A percentile compares a stretch with the other conserved stretches of the same genome.
Conservation (phyloP, 2,888 invertebrate species). For the Gasteruption jaculator region DNA sequence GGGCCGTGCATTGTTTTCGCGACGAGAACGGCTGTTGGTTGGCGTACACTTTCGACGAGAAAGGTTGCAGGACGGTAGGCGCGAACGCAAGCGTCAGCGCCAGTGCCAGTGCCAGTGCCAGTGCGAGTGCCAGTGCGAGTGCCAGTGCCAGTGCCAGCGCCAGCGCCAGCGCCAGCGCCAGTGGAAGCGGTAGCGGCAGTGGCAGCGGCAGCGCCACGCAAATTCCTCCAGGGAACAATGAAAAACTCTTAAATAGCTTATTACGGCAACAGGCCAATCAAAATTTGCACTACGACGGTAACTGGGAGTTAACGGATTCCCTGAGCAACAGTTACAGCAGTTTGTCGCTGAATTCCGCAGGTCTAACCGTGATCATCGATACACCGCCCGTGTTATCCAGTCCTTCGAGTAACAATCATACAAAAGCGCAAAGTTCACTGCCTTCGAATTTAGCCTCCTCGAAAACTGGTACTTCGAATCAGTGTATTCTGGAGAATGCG, state of each 20-base stretch:
- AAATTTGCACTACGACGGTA: constrained; percentile 32
- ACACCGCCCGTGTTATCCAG: constrained; percentile 44
- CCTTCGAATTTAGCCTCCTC: constrained; percentile 34
- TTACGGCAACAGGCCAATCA: constrained; percentile 41
- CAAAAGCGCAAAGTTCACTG: constrained; percentile 36
- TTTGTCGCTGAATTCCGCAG: constrained; percentile 52
- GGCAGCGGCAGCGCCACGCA: constrained; percentile 53
- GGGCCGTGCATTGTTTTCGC: constrained; percentile 80
- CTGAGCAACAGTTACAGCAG: constrained; percentile 54
- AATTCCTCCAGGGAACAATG: constrained; percentile 33
- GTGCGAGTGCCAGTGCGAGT: constrained; percentile 43
- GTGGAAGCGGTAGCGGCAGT: too few relatives aligned
- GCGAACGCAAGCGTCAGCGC: constrained; percentile 45
- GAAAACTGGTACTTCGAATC: constrained; percentile 55
- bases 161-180: too few relatives aligned
- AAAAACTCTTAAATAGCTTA: constrained; percentile 44
- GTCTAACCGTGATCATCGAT: constrained; percentile 48
- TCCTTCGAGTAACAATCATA: constrained; percentile 33
- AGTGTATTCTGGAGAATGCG: constrained; percentile 47
- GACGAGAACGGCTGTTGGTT: constrained; percentile 85
- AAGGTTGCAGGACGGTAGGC: constrained; percentile 58
- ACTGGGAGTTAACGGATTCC: constrained; percentile 48
- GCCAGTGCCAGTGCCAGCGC: too few relatives aligned
- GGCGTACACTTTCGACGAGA: constrained; percentile 82
- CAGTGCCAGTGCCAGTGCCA: constrained; percentile 45